Evolutionary conservation across 2,113 vertebrate genomes (phyloP), one percentile per base, ranked within the genome.

Genomic region (Rhinogobius similis): DNA sequence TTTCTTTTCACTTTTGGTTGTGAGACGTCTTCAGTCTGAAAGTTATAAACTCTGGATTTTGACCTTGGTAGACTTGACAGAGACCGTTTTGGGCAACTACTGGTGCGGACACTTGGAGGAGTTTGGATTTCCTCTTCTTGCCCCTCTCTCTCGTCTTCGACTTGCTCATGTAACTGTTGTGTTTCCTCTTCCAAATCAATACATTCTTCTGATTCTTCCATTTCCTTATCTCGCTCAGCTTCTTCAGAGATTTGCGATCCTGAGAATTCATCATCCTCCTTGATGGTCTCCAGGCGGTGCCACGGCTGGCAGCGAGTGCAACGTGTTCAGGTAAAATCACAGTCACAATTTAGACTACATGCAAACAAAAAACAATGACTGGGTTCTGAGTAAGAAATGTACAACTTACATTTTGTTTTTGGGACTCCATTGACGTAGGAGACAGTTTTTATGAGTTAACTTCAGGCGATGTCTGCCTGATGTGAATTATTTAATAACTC

Each of bases 241-340:
- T 6, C n/a, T 50, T 36, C 76, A 36, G 24, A 50, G 11, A 41
- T 71, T 29, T 27, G 0, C 1, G 48, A 44, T 61, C 11, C 23
- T 52, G 43, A 24, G 0, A 1, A 27, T 67, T 76, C 81, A 52
- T 83, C 69, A 24, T 83, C 76, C 11, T 90, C 87, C 73, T 77
- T 44, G 62, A 90, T 89, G 26, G 79, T 3, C 68, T 82, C 81
- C 83, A 89, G 63, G 12, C 5, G 0, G 0, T 1, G 24, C 21
- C 53, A 48, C 69, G 80, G 68, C 32, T n/a, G 18, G 72, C 38
- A 61, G 1, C 10, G 46, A 43, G 21, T 1, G 48, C 55, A 20
- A 43, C 41, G 50, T 24, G 58, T 56, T 65, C 1, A 58, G 23
- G 55, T 8, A 20, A 55, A 24, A 53, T 5, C n/a, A 13, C 4